Base-by-base conservation (phyloP, 92 coral and sea anemone species). In the Parazoanthus atlanticus region DNA sequence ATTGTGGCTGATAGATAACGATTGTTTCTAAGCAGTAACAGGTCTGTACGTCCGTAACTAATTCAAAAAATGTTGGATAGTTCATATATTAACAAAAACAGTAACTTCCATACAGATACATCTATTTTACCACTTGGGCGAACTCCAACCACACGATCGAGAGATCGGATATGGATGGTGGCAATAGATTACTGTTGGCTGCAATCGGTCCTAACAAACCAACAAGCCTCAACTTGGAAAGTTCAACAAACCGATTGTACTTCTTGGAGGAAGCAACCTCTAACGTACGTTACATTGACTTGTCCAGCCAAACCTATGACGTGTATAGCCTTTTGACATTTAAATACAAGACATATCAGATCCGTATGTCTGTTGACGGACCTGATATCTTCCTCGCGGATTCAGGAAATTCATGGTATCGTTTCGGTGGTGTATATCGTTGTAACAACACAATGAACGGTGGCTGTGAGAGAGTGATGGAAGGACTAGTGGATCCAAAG, bases 161-260 rank as follows among this genome's bases (percentile, higher is more conserved):
- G 36, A 79, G 93, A 71, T 87, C 91, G 23, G 93, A 91, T 40
- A 82, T 91, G 93, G 93, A 91, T 79, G 93, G 93, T 13, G 72
- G 86, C 43, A 91, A 91, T 34, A 71, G 87, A 70, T 23, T n/a
- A 30, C 12, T 70, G 64, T 56, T 84, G 66, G 87, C 87, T 33
- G 43, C 1, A 3, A 47, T 84, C 5, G 87, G 78, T 29, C 1
- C 0, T 17, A 70, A 74, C 23, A 79, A 78, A 8, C 94, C 94
- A 21, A 78, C 87, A 26, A 89, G 90, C 17, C 89, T 92, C 40
- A 75, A 85, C 6, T 66, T 89, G 71, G 94, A 92, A 72, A 82
- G 29, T 5, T 56, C 88, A 9, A 85, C 84, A 85, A 85, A 86
- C 90, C 89, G 80, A 61, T 65, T 91, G 75, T 91, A 91, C 90